Evolutionary conservation across 2,797 vertebrate species (phyloP).

Genomic region (Pseudomugil tenellus): DNA sequence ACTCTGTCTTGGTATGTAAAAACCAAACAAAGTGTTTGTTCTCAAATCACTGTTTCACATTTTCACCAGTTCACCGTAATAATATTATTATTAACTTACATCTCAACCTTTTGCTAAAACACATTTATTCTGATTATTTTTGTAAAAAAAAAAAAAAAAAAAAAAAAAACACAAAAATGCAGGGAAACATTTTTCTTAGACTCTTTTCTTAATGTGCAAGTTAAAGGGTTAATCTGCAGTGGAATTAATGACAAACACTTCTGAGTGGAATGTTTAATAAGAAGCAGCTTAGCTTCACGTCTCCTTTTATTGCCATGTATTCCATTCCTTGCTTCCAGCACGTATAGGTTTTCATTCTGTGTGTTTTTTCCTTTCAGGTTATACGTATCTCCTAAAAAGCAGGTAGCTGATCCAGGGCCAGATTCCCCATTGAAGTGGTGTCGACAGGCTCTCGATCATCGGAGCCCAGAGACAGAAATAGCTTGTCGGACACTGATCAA

Average conservation of each 20-base stretch:
- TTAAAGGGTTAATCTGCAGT: slow-evolving; percentile 22
- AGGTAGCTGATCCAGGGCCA: slow-evolving; percentile 76
- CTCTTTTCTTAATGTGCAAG: too few relatives aligned
- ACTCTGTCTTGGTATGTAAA: too few relatives aligned
- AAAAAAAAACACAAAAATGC: too few relatives aligned
- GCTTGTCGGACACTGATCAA: slow-evolving; percentile 88
- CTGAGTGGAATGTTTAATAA: slow-evolving; percentile 21
- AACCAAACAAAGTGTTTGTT: too few relatives aligned
- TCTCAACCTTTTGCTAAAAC: too few relatives aligned
- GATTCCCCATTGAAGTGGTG: slow-evolving; percentile 91
- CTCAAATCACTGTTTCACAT: too few relatives aligned
- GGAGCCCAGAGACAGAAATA: slow-evolving; percentile 90
- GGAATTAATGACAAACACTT: slow-evolving; percentile 9
- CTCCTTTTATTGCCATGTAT: background rate
- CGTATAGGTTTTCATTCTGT: slow-evolving; percentile 1
- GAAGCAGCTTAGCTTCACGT: slow-evolving; percentile 33
- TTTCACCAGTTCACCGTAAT: too few relatives aligned
- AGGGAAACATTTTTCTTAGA: too few relatives aligned
- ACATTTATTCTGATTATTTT: too few relatives aligned
- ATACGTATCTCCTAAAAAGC: slow-evolving; percentile 90
- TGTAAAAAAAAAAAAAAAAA: too few relatives aligned
- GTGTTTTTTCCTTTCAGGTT: slow-evolving; percentile 80
- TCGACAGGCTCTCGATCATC: slow-evolving; percentile 89
- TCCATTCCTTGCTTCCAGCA: background rate
- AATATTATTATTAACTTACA: too few relatives aligned